Evolutionary conservation across 2,888 invertebrate species (phyloP).

Genomic region (Metacarcinus magister): DNA sequence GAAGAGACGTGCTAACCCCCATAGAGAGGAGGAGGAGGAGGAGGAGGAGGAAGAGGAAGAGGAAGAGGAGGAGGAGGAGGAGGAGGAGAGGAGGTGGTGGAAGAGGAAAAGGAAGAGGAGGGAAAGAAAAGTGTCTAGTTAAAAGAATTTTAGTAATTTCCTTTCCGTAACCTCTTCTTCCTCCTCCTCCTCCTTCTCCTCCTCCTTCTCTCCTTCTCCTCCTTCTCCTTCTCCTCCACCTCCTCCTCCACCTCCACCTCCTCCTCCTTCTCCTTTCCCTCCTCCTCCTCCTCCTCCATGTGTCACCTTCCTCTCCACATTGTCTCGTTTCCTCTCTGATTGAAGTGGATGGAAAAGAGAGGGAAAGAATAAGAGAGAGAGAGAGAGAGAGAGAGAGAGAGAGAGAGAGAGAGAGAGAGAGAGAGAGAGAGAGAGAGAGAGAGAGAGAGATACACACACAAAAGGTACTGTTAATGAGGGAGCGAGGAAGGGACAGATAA

Average conservation of each 20-base stretch:
- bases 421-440: not conserved
- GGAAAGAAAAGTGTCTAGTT: not conserved
- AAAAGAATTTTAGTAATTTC: not conserved
- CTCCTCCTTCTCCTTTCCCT: too few species aligned
- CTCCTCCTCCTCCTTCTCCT: not conserved
- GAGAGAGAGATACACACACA: too few species aligned
- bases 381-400: not conserved
- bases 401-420: constrained; percentile 26
- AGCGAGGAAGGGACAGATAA: too few species aligned
- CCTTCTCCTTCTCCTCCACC: not conserved
- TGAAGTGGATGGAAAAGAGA: not conserved
- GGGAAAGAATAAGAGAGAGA: not conserved
- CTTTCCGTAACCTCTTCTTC: not conserved
- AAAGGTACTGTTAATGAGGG: too few species aligned
- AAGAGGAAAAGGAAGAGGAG: not conserved
- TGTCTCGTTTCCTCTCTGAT: not conserved
- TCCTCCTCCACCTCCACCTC: not conserved
- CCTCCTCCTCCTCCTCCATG: too few species aligned
- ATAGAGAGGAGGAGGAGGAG: not conserved
- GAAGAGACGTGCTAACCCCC: not conserved
- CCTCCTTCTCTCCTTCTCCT: not conserved
- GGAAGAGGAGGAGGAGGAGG: not conserved
- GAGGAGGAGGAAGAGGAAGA: constrained; percentile 7
- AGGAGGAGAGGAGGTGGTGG: not conserved
- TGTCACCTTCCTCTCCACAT: too few species aligned